Evolutionary conservation across 2,113 vertebrate species (phyloP).

Genomic region (Apistogramma diplotaenia): DNA sequence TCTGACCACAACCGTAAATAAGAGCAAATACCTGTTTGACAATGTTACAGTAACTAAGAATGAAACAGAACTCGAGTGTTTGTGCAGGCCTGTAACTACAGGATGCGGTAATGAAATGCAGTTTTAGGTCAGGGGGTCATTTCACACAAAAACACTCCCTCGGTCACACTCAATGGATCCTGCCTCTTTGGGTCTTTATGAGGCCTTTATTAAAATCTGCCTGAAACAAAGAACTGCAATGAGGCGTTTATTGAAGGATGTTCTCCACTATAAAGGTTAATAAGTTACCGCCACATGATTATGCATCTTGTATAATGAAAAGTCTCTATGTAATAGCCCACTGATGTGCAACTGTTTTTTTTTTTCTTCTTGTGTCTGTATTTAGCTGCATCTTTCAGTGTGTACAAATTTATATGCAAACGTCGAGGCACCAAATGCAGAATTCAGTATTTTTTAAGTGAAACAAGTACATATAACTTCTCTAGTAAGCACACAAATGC

Average conservation of each 20-base stretch:
- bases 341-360: background rate
- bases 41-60: background rate
- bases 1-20: background rate
- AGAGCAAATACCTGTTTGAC: background rate
- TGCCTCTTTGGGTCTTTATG: constrained; percentile 48
- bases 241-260: constrained; percentile 61
- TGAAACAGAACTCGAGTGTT: background rate
- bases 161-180: constrained; percentile 32
- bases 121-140: constrained; percentile 1
- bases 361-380: background rate
- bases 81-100: constrained; percentile 11
- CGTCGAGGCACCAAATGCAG: background rate
- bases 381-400: background rate
- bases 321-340: constrained; percentile 16
- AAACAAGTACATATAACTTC: background rate
- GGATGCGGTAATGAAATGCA: constrained; percentile 26
- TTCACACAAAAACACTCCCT: constrained; percentile 27
- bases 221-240: constrained; percentile 57
- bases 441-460: background rate
- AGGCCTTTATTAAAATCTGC: constrained; percentile 66
- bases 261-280: constrained; percentile 63
- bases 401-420: background rate
- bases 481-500: background rate
- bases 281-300: constrained; percentile 63
- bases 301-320: constrained; percentile 46